These are phyloP conservation scores for Coracias cyanogaster DNA, from an alignment of 2,797 vertebrate species.

Conservation along the genomic window DNA sequence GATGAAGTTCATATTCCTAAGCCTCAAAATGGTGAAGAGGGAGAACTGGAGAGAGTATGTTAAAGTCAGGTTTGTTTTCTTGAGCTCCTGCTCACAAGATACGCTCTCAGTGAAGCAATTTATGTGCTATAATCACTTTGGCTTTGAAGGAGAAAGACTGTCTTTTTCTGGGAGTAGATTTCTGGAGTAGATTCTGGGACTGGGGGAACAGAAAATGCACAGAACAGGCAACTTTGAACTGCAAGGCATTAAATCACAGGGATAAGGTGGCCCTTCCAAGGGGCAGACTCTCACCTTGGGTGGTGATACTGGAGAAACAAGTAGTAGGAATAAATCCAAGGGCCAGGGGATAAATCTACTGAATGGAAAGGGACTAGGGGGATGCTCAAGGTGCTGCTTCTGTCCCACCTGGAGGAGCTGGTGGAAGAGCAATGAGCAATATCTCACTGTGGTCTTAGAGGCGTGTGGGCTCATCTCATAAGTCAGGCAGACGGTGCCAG, in stretches of 20 bases:
- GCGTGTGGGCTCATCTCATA: background rate
- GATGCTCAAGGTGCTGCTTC: background rate
- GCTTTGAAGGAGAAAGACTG: background rate
- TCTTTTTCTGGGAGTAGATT: background rate
- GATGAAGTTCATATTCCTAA: background rate
- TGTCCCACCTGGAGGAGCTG: background rate
- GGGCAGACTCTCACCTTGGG: background rate
- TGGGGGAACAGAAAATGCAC: background rate
- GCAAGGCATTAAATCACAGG: background rate
- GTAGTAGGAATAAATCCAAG: background rate
- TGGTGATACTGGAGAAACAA: background rate
- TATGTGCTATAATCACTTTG: conserved; percentile 25
- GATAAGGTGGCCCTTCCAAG: background rate
- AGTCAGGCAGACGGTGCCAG: background rate
- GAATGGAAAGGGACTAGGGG: background rate
- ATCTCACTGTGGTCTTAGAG: background rate
- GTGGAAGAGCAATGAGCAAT: background rate
- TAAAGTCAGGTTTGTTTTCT: background rate
- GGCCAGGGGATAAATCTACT: background rate
- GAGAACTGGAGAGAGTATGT: background rate
- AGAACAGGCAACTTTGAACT: background rate
- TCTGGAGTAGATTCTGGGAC: background rate
- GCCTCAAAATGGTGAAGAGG: background rate
- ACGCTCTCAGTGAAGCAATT: conserved; percentile 26
- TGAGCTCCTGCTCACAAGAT: conserved; percentile 5